Evolutionary conservation across 2,797 vertebrate species (phyloP), one percentile per base, ranked within the genome.

Genomic region (Lepilemur ruficaudatus): DNA sequence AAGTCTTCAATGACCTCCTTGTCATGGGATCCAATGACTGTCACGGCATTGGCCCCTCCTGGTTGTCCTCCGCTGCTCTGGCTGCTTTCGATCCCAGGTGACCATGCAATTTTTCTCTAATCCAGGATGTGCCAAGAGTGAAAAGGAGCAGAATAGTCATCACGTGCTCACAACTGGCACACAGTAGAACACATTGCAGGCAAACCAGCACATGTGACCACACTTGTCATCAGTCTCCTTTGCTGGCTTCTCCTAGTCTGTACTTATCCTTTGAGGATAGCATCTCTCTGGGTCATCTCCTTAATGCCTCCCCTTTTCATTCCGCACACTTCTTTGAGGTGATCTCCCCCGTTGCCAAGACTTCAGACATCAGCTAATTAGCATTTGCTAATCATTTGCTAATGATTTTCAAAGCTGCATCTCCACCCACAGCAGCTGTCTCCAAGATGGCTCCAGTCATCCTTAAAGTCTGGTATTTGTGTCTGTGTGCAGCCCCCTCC

Each of bases 261-360:
- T 41, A 25, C 17, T 82, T 22, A 38, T 63, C 57, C 35, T 69
- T 88, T 30, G 38, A 75, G 30, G 30, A 52, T 59, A 59, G 3
- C 23, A 1, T 90, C 32, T 69, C 63, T 50, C 18, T 8, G 25
- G 8, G 25, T 35, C 38, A 10, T 22, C 69, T 41, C 46, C n/a
- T 63, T 52, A 67, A 65, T 32, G 32, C n/a, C 52, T 57, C 12
- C 67, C 52, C 59, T 81, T 87, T 14, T 46, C 87, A 84, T 57
- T 55, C 59, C 25, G 1, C 18, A 94, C 88, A 76, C 9, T 57
- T 76, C 48, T 97, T 57, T 82, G 38, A 87, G 48, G 43, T 22
- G 3, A 70, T 70, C n/a, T 46, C 59, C 22, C n/a, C 46, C 46
- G 48, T 89, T 70, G 78, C 52, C 72, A 80, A 59, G 65, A 25